Percentiles rank a stretch among this genome's conserved stretches.
These are phyloP conservation scores for Mareca penelope DNA, from an alignment of 2,797 vertebrate genomes.

Conservation along the genomic window DNA sequence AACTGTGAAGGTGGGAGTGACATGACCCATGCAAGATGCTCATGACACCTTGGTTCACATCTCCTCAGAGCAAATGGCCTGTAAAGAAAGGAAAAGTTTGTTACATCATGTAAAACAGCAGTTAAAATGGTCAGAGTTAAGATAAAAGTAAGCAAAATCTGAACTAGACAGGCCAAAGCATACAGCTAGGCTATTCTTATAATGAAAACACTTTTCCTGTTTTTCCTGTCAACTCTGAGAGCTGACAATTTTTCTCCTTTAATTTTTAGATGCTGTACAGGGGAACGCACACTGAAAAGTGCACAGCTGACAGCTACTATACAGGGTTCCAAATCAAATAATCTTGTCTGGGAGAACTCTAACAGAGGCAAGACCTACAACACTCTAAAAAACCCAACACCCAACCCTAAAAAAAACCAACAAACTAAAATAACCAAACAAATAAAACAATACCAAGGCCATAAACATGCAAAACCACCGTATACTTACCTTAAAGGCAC, in stretches of 20 bases:
- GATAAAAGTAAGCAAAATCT: not conserved
- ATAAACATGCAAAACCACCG: not conserved
- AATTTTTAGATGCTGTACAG: not conserved
- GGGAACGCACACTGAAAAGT: not conserved
- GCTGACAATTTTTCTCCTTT: not conserved
- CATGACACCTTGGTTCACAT: constrained; percentile 70
- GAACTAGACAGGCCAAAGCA: not conserved
- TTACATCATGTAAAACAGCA: constrained; percentile 41
- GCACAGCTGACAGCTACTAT: constrained; percentile 3
- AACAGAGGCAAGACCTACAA: not conserved
- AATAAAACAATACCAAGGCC: not conserved
- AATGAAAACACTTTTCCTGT: not conserved
- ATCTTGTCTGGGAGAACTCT: not conserved
- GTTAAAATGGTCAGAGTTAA: not conserved
- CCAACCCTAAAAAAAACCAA: not conserved
- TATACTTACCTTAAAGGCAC: constrained; percentile 73
- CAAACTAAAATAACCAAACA: not conserved
- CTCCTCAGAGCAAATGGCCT: constrained; percentile 76
- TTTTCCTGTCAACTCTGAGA: not conserved
- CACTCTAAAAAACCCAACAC: not conserved
- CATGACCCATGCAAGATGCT: constrained; percentile 75
- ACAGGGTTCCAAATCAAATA: constrained; percentile 1
- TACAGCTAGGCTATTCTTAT: not conserved
- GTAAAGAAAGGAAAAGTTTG: constrained; percentile 75
- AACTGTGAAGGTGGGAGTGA: constrained; percentile 73